Base-by-base conservation (phyloP, 2,888 invertebrate genomes). In the Polietes domitor region DNA sequence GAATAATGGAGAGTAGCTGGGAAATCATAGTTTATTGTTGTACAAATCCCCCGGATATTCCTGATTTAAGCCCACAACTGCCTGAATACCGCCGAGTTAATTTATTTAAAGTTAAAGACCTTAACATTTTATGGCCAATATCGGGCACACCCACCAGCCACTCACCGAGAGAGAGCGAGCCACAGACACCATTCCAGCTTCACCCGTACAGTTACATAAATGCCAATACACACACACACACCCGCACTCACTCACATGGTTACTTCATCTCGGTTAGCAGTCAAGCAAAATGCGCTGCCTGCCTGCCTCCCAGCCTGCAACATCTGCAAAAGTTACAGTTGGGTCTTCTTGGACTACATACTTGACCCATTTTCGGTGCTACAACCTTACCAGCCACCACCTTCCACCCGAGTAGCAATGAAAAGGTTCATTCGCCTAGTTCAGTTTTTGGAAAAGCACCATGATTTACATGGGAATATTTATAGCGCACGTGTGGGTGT, bases 391-490 rank as follows among this genome's bases (percentile, higher is more conserved):
- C n/a, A 50, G n/a, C n/a, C 50, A 50, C 6, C 6, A n/a, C 50
- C 19, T n/a, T n/a, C 50, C 50, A 5, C 50, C 50, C 32, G 4
- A 32, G 32, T 32, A 32, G 32, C 4, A 37, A 41, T 1, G 53
- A 74, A 58, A 79, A 79, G 70, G 74, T 74, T 79, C 68, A 73
- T 74, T 80, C 47, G 74, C 24, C 21, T 26, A 43, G 41, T 79
- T 21, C 9, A 32, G 28, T 71, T 26, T 50, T 47, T 7, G n/a
- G 32, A 32, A 17, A 50, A 37, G 12, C 28, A 32, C n/a, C 63
- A 63, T 63, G 32, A 63, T 63, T 63, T 63, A 63, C 63, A 63
- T 63, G 63, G 37, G 37, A 28, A 2, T 32, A 63, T 63, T 63
- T 63, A n/a, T 15, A 63, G 63, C 50, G 6, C n/a, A n/a, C 9